These are phyloP conservation scores for Onchidella celtica DNA, from an alignment of 2,888 invertebrate species.

Conservation along the genomic window DNA sequence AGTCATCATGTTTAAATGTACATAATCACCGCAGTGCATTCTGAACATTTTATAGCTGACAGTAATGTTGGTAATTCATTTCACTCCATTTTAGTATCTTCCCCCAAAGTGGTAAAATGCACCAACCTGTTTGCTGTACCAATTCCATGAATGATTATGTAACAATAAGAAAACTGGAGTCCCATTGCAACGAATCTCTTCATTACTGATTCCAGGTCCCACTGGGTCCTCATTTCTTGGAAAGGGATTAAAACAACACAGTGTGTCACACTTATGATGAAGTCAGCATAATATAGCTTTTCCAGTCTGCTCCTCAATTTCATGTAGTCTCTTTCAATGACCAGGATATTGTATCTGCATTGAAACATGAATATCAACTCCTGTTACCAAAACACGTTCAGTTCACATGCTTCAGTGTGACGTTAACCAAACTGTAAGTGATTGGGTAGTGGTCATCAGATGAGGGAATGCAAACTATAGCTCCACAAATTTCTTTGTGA, in stretches of 20 bases:
- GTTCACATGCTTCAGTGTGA: too few relatives aligned
- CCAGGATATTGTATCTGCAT: constrained; percentile 35
- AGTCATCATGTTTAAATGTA: too few relatives aligned
- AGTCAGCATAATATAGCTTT: constrained; percentile 19
- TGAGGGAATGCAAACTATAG: too few relatives aligned
- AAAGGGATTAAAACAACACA: constrained; percentile 30
- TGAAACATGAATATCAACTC: too few relatives aligned
- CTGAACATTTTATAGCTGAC: too few relatives aligned
- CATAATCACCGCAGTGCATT: too few relatives aligned
- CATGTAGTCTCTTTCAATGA: constrained; percentile 33
- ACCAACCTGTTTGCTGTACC: constrained; percentile 20
- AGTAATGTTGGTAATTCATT: too few relatives aligned
- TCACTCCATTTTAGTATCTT: too few relatives aligned
- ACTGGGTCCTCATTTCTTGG: constrained; percentile 9
- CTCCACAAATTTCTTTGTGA: too few relatives aligned
- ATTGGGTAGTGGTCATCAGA: too few relatives aligned
- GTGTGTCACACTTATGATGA: constrained; percentile 21
- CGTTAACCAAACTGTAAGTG: too few relatives aligned
- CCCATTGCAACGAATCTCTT: constrained; percentile 30
- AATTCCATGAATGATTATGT: constrained; percentile 37
- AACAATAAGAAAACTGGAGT: constrained; percentile 39
- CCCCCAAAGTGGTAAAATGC: too few relatives aligned
- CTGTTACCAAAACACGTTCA: not conserved
- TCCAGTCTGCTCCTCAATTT: not conserved
- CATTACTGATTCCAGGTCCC: constrained; percentile 8